Conservation (phyloP, 2,888 invertebrate species). For the Ectemnius continuus region DNA sequence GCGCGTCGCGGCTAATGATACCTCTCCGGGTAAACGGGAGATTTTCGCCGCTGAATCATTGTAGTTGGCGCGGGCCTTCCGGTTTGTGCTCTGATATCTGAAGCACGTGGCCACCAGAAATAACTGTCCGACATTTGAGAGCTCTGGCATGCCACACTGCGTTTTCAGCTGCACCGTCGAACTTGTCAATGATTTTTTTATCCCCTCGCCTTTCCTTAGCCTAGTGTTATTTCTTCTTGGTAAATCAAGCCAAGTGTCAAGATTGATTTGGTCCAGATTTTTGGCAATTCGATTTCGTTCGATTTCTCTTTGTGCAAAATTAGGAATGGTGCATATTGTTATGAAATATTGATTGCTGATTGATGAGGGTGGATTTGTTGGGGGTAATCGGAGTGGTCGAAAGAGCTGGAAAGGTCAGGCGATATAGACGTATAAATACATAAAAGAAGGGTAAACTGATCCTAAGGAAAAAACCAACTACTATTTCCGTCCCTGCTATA, state of each 20-base stretch:
- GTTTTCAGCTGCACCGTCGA: slow-evolving; percentile 16
- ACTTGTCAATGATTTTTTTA: too few species aligned
- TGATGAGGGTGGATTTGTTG: too few species aligned
- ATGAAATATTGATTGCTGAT: too few species aligned
- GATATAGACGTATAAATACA: slow-evolving; percentile 26
- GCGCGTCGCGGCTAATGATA: too few species aligned
- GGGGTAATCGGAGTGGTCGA: not conserved
- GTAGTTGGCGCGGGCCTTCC: slow-evolving; percentile 33
- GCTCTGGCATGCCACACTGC: slow-evolving; percentile 30
- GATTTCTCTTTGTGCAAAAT: too few species aligned
- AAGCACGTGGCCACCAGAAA: slow-evolving; percentile 64
- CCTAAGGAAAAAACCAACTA: slow-evolving; percentile 32
- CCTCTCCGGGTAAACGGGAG: not conserved
- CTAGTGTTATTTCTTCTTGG: too few species aligned
- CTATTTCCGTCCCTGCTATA: slow-evolving; percentile 46
- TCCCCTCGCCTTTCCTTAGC: too few species aligned
- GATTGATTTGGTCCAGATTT: too few species aligned
- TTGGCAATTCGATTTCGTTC: too few species aligned
- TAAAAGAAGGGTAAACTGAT: slow-evolving; percentile 18
- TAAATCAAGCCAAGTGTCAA: too few species aligned
- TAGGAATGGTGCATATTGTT: too few species aligned
- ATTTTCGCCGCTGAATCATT: slow-evolving; percentile 28
- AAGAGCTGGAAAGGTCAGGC: not conserved
- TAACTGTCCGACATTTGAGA: slow-evolving; percentile 62
- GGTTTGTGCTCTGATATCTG: slow-evolving; percentile 35